Conservation (phyloP, 2,797 vertebrate genomes). For the Jordanella pulchra region DNA sequence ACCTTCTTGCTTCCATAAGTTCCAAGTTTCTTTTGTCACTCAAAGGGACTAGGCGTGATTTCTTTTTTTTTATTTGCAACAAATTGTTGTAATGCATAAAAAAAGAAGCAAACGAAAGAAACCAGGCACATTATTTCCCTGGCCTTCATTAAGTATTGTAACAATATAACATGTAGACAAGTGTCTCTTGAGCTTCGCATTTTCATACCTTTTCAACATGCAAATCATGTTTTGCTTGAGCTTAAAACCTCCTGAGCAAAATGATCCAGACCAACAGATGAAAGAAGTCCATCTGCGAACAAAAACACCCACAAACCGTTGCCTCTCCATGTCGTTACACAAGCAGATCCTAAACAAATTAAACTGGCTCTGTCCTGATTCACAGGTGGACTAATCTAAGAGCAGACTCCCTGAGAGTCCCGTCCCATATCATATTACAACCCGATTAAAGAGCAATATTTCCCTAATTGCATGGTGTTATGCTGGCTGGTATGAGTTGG, state of each 20-base stretch:
- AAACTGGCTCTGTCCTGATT: conserved; percentile 35
- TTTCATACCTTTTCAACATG: not conserved
- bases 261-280: not conserved
- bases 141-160: not conserved
- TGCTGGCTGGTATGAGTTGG: conserved; percentile 39
- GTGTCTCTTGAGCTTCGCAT: not conserved
- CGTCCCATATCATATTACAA: conserved; percentile 53
- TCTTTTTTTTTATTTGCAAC: conserved; percentile 5
- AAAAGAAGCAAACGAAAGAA: too few relatives aligned
- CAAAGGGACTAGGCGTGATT: not conserved
- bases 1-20: too few relatives aligned
- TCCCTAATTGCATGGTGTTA: conserved; percentile 59
- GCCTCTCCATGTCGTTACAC: conserved; percentile 20
- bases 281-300: not conserved
- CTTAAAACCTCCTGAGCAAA: conserved; percentile 6
- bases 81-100: conserved; percentile 15
- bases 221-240: conserved; percentile 13
- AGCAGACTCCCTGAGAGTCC: conserved; percentile 17
- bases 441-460: conserved; percentile 61
- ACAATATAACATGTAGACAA: conserved; percentile 18
- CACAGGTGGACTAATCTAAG: conserved; percentile 18
- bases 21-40: not conserved
- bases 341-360: conserved; percentile 43
- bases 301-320: not conserved
- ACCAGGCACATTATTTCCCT: not conserved